Evolutionary conservation across 37 sponge, comb jelly and placozoan species (phyloP).

Genomic region (Aplysina aerophoba): DNA sequence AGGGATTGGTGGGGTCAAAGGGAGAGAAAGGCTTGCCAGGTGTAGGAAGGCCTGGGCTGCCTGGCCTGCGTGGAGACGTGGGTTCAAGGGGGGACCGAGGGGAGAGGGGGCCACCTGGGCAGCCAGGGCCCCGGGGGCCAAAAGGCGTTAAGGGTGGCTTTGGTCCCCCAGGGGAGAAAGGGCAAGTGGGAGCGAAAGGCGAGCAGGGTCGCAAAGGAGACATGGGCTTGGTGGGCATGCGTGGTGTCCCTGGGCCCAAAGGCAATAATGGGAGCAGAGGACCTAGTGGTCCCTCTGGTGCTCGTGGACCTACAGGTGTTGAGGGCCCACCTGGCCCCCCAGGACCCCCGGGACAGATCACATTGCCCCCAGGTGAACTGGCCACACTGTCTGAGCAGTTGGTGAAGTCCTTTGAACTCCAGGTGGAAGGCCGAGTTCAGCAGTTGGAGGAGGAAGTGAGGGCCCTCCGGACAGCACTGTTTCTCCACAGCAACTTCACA

Average conservation of each 20-base stretch:
- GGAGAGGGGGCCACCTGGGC: neutral
- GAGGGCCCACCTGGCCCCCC: neutral
- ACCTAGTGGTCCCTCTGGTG: neutral
- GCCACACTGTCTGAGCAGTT: neutral
- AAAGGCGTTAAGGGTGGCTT: neutral
- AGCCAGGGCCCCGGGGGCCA: neutral
- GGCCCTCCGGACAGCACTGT: neutral
- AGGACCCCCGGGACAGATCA: neutral
- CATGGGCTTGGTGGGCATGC: neutral
- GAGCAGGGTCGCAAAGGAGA: slow-evolving; percentile 6
- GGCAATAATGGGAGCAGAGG: neutral
- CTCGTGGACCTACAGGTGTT: neutral
- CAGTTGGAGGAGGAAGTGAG: neutral
- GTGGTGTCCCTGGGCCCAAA: neutral
- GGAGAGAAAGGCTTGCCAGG: slow-evolving; percentile 5
- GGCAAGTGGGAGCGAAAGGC: neutral
- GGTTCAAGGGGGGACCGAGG: neutral
- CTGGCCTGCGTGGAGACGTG: neutral
- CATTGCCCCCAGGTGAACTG: neutral
- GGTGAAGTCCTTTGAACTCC: neutral
- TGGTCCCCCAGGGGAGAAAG: neutral
- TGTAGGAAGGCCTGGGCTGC: neutral
- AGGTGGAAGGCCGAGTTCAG: neutral
- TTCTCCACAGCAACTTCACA: neutral
- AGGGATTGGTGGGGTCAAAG: neutral